Evolutionary conservation across 2,888 invertebrate species (phyloP).

Genomic region (Lagria hirta): DNA sequence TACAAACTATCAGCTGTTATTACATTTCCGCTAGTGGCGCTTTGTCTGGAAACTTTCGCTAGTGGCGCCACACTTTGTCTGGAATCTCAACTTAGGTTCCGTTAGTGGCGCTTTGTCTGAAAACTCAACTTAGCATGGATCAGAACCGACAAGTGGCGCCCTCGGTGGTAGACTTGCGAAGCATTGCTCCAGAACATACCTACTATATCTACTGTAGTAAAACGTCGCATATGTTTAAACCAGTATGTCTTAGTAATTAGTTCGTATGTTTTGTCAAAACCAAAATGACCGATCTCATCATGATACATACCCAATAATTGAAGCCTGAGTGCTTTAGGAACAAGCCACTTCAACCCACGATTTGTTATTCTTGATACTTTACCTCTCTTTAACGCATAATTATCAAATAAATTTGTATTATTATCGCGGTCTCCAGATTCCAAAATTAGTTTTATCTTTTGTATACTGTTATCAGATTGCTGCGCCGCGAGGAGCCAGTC

Average conservation of each 20-base stretch:
- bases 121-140: no score
- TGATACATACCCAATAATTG: conserved; percentile 32
- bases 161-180: no score
- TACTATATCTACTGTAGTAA: conserved; percentile 7
- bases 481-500: conserved; percentile 24
- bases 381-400: conserved; percentile 24
- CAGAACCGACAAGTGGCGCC: no score
- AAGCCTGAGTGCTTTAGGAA: conserved; percentile 35
- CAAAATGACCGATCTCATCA: conserved; percentile 40
- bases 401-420: conserved; percentile 23
- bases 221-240: conserved; percentile 20
- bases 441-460: conserved; percentile 4
- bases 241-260: conserved; percentile 19
- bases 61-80: no score
- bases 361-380: conserved; percentile 27
- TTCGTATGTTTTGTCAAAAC: conserved; percentile 33
- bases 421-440: background rate
- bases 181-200: no score
- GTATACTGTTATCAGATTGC: conserved; percentile 13
- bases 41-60: no score
- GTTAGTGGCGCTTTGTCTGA: no score
- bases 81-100: no score
- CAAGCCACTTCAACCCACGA: conserved; percentile 15
- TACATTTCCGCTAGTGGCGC: no score
- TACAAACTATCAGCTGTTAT: no score